Conservation (phyloP, 92 coral and sea anemone species). For the Porites evermanni region DNA sequence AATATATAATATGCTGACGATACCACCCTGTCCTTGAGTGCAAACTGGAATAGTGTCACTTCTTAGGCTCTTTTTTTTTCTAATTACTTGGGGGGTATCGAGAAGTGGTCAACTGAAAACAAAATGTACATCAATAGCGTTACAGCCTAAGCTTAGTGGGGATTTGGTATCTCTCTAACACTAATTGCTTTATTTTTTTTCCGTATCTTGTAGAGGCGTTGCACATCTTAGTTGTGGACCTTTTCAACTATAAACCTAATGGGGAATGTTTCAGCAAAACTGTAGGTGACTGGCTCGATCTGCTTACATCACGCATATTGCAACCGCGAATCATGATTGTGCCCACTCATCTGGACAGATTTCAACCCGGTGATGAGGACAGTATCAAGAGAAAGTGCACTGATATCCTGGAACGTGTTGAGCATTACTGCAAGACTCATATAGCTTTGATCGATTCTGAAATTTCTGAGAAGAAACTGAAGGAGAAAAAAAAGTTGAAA, state of each 20-base stretch:
- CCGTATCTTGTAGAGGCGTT: constrained; percentile 85
- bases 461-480: constrained; percentile 50
- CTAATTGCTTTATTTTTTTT: no score
- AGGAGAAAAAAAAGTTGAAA: constrained; percentile 18
- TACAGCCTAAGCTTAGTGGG: no score
- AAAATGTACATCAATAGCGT: no score
- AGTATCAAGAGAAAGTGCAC: constrained; percentile 56
- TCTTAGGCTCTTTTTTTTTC: no score
- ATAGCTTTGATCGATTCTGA: constrained; percentile 61
- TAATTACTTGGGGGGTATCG: no score
- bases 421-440: constrained; percentile 53
- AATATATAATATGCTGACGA: no score
- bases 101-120: no score
- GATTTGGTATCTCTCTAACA: no score
- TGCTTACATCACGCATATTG: constrained; percentile 82
- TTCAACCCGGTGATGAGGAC: constrained; percentile 27
- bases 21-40: no score
- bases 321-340: constrained; percentile 89
- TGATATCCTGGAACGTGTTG: constrained; percentile 73
- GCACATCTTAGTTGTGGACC: constrained; percentile 83
- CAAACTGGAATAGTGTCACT: no score
- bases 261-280: constrained; percentile 59
- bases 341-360: constrained; percentile 86
- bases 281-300: constrained; percentile 91
- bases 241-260: constrained; percentile 63